Percentiles rank a stretch among this genome's conserved stretches.
phyloP scores from a whole-genome alignment of 1,140 invertebrate species.

The Archegozetes longisetosus region DNA sequence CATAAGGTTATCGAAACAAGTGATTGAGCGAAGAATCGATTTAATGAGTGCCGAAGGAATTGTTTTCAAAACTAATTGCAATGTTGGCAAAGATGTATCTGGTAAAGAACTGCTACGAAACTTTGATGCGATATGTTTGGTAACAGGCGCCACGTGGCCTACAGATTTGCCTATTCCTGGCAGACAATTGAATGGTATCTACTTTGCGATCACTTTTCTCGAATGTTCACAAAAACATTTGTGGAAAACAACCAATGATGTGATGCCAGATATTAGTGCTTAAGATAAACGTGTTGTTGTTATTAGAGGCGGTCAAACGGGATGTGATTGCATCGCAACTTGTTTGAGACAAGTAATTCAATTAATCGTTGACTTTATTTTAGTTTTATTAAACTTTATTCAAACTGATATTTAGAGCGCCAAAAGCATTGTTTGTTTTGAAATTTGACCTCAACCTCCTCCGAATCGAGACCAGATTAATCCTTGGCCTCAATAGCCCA shows the following conservation, averaged over 20 bases:
- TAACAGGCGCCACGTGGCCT: slow-evolving; percentile 89
- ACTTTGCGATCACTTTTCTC: slow-evolving; percentile 95
- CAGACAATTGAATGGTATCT: slow-evolving; percentile 69
- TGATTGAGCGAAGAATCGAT: slow-evolving; percentile 69
- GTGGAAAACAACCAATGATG: slow-evolving; percentile 29
- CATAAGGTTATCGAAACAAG: slow-evolving; percentile 81
- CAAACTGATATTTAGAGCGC: slow-evolving; percentile 46
- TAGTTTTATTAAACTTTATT: not conserved
- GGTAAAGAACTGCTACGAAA: slow-evolving; percentile 50
- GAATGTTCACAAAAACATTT: slow-evolving; percentile 95
- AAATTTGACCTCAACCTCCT: slow-evolving; percentile 87
- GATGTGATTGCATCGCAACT: slow-evolving; percentile 97
- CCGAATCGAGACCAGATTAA: slow-evolving; percentile 60
- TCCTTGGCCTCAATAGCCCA: slow-evolving; percentile 96
- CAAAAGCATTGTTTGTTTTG: slow-evolving; percentile 88
- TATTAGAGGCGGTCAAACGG: slow-evolving; percentile 97
- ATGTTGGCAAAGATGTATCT: slow-evolving; percentile 80
- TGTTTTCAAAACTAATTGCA: slow-evolving; percentile 66
- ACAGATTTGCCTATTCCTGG: slow-evolving; percentile 58
- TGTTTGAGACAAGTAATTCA: slow-evolving; percentile 67
- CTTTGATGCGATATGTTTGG: slow-evolving; percentile 75
- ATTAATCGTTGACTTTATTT: not conserved
- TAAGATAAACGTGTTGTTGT: slow-evolving; percentile 90
- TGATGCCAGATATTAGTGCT: slow-evolving; percentile 43
- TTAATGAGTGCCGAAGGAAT: slow-evolving; percentile 81